Base-by-base conservation (phyloP, 2,797 vertebrate species). In the Linurgus olivaceus region DNA sequence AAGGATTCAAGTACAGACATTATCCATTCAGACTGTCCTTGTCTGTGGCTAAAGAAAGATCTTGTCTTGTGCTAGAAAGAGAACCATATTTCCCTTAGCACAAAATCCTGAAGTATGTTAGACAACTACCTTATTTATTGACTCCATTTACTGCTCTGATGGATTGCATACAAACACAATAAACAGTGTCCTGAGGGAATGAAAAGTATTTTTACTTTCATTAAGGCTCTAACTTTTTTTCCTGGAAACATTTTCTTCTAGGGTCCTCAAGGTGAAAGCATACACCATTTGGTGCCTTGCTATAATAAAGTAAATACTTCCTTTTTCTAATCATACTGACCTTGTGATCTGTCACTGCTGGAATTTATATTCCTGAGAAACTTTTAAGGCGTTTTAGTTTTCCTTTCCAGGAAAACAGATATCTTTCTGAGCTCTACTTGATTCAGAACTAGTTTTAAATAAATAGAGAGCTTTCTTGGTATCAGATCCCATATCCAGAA, bases 71-170 rank as follows among this genome's bases (percentile, higher is more conserved):
- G 90, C 66, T 94, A 90, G 88, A 85, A 52, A 65, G 31, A 84
- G 80, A 91, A 93, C 90, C 90, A 90, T 97, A 96, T 96, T 97
- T 97, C 88, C 74, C 88, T 87, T 81, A 97, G 94, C 80, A 91
- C 71, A 93, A 96, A 96, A 95, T 93, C 94, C 94, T 95, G 72
- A 79, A 88, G 91, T 86, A 88, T 92, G 95, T 96, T 96, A 97
- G 93, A 96, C 48, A 18, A 82, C 78, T 93, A 75, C 85, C 86
- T 97, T 96, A 96, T 97, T 96, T 97, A 95, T 80, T 93, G 90
- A 97, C 90, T 96, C 96, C 95, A 92, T 97, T 97, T 97, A 82
- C 95, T 94, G 73, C 78, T 93, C 84, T 98, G 97, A 97, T 97
- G 96, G 96, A 97, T 95, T 94, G 89, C 94, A 94, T 88, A 97